A percentile compares a stretch with the other conserved stretches of the same genome.
phyloP scores from a whole-genome alignment of 2,888 invertebrate genomes.

The Clunio marinus region DNA sequence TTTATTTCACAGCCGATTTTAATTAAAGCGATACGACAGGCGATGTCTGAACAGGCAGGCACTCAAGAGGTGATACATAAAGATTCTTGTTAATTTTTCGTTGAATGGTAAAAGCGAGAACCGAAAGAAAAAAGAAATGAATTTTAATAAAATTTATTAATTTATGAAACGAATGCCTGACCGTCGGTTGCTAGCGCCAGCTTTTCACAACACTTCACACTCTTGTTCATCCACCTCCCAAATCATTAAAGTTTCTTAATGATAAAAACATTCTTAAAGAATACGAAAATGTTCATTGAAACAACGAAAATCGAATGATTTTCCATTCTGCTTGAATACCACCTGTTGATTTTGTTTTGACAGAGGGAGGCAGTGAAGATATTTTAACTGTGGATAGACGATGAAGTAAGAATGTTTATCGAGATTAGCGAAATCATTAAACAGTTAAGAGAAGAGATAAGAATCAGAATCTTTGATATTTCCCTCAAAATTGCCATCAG shows the following conservation, averaged over 20 bases:
- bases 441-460: no score
- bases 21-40: neutral
- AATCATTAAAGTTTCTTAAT: neutral
- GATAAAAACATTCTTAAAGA: neutral
- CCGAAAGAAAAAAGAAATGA: neutral
- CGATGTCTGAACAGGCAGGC: neutral
- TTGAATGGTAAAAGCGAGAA: constrained; percentile 5
- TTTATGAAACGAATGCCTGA: constrained; percentile 14
- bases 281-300: neutral
- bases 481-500: no score
- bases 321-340: neutral
- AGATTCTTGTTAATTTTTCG: constrained; percentile 14
- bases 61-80: constrained; percentile 13
- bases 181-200: constrained; percentile 15
- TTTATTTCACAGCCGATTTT: neutral
- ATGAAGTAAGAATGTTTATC: neutral
- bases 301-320: no score
- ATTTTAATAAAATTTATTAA: constrained; percentile 5
- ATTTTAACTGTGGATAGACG: neutral
- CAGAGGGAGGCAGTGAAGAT: neutral
- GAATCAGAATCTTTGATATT: no score
- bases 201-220: neutral
- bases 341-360: constrained; percentile 22
- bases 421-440: neutral
- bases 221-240: no score